Conservation (phyloP, 2,888 invertebrate species). For the Pyrocoelia pectoralis region DNA sequence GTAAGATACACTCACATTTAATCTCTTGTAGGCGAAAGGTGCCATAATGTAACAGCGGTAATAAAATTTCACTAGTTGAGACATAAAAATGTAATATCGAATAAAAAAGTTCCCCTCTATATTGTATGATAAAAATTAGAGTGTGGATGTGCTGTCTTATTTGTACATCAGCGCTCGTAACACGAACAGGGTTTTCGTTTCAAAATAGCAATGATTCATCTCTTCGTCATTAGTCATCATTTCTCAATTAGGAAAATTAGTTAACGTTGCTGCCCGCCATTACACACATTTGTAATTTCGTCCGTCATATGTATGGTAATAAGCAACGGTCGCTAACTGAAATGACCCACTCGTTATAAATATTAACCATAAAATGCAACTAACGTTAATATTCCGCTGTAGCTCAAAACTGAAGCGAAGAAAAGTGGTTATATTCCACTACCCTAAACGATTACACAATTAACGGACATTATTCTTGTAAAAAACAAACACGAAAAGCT, state of each 20-base stretch:
- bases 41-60: not conserved
- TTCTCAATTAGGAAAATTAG: constrained; percentile 61
- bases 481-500: not conserved
- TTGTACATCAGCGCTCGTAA: constrained; percentile 38
- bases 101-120: constrained; percentile 39
- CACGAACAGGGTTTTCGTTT: constrained; percentile 56
- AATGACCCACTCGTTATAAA: constrained; percentile 26
- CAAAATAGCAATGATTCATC: constrained; percentile 58
- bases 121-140: constrained; percentile 36
- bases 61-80: constrained; percentile 25
- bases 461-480: not conserved
- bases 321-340: constrained; percentile 27
- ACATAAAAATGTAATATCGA: constrained; percentile 54
- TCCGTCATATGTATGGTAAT: constrained; percentile 31
- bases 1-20: no score
- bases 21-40: not conserved
- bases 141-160: constrained; percentile 45
- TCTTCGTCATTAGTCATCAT: constrained; percentile 61
- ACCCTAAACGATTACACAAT: not conserved
- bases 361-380: constrained; percentile 28
- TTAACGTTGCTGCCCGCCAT: constrained; percentile 44
- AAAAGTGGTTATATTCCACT: not conserved
- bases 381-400: constrained; percentile 8
- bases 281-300: constrained; percentile 39
- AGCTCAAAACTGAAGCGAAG: constrained; percentile 5